Percentiles rank a stretch among this genome's conserved stretches.
Conservation (phyloP, 2,113 vertebrate genomes). For the Catagonus wagneri region DNA sequence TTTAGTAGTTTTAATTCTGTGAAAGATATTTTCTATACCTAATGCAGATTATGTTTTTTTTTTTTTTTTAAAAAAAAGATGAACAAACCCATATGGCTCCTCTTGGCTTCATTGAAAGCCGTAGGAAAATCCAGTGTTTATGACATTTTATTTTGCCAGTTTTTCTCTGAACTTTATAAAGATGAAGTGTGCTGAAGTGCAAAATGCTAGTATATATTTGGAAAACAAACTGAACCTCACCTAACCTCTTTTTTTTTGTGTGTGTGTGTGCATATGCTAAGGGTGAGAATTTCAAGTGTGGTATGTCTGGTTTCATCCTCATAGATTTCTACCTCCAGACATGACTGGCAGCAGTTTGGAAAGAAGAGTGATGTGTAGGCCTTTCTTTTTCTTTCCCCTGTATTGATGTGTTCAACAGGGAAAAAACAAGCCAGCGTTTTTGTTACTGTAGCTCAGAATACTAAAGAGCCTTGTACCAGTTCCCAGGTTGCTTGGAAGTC, state of each 20-base stretch:
- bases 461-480: not conserved
- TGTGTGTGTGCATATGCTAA: not conserved
- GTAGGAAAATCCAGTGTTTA: not conserved
- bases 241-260: not conserved
- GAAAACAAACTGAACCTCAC: not conserved
- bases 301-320: not conserved
- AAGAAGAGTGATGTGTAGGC: not conserved
- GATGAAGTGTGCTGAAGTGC: not conserved
- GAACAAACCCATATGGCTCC: not conserved
- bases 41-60: constrained; percentile 30
- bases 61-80: not conserved
- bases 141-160: not conserved
- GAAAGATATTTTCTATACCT: constrained; percentile 20
- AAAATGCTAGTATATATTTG: not conserved
- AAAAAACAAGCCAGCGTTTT: not conserved
- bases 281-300: constrained; percentile 39
- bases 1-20: not conserved
- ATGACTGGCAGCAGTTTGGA: constrained; percentile 33
- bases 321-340: not conserved
- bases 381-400: not conserved
- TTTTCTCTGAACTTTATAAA: constrained; percentile 62
- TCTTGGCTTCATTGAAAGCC: not conserved
- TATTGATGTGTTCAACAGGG: not conserved
- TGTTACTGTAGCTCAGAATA: not conserved
- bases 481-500: constrained; percentile 18